phyloP scores from a whole-genome alignment of 2,888 invertebrate genomes.

The Drosophila putrida region DNA sequence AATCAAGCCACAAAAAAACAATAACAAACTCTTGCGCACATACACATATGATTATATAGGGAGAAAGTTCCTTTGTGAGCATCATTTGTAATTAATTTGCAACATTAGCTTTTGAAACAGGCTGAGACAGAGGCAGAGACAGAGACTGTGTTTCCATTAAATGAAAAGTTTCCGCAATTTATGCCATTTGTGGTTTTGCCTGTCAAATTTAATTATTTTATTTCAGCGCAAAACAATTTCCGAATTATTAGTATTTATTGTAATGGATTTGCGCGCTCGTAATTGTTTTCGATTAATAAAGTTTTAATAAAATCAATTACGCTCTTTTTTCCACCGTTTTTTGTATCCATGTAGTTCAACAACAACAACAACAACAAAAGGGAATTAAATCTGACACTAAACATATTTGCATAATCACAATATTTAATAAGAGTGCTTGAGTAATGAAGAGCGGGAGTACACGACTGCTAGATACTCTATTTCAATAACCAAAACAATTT shows the following conservation, averaged over 20 bases:
- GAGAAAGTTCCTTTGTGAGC: constrained; percentile 42
- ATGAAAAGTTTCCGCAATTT: constrained; percentile 57
- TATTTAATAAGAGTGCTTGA: constrained; percentile 4
- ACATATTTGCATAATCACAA: constrained; percentile 24
- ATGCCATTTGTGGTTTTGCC: constrained; percentile 67
- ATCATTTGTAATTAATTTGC: constrained; percentile 80
- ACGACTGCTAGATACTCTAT: neutral
- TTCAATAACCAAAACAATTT: neutral
- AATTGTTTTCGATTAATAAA: constrained; percentile 66
- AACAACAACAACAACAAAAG: constrained; percentile 2
- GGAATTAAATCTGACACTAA: constrained; percentile 36
- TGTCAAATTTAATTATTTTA: constrained; percentile 75
- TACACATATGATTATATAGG: constrained; percentile 13
- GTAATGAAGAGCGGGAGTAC: too few species aligned
- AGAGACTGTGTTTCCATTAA: neutral
- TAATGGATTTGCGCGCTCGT: constrained; percentile 46
- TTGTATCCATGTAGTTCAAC: neutral
- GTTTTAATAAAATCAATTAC: constrained; percentile 66
- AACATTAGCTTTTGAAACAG: constrained; percentile 59
- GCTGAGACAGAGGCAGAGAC: neutral
- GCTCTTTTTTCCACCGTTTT: constrained; percentile 19
- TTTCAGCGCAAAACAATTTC: constrained; percentile 57
- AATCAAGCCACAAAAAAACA: constrained; percentile 62
- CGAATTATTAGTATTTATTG: constrained; percentile 62
- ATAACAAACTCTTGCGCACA: constrained; percentile 12